Evolutionary conservation across 2,113 vertebrate species (phyloP).

Genomic region (Eonycteris spelaea): DNA sequence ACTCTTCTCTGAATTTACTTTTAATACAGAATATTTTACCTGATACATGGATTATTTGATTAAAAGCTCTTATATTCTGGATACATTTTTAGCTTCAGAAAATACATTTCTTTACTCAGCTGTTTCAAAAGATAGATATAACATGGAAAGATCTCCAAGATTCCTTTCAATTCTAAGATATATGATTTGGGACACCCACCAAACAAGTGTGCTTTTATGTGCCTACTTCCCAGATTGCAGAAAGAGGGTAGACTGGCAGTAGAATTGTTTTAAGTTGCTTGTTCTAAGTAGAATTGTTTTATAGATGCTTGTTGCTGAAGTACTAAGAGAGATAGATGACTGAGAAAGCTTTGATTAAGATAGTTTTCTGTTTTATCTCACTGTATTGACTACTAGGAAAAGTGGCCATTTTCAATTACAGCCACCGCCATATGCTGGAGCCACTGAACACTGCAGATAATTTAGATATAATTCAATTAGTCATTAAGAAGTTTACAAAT

Average conservation of each 20-base stretch:
- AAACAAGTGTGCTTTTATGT: slow-evolving; percentile 17
- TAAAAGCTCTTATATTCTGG: background rate
- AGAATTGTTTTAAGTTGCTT: slow-evolving; percentile 17
- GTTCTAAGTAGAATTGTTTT: background rate
- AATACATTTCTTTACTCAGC: background rate
- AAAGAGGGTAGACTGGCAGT: background rate
- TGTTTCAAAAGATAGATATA: background rate
- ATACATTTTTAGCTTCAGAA: background rate
- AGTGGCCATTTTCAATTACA: background rate
- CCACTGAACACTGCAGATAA: background rate
- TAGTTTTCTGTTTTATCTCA: background rate
- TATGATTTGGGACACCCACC: background rate
- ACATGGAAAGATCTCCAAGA: background rate
- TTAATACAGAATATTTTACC: background rate
- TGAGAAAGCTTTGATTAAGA: slow-evolving; percentile 16
- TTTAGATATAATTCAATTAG: background rate
- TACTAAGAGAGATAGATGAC: background rate
- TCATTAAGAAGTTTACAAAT: slow-evolving; percentile 31
- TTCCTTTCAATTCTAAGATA: background rate
- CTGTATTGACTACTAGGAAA: slow-evolving; percentile 32
- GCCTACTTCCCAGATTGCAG: background rate
- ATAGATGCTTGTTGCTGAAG: slow-evolving; percentile 5
- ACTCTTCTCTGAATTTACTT: background rate
- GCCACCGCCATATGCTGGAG: background rate
- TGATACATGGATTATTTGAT: background rate